Base-by-base conservation (phyloP, 2,888 invertebrate species). In the Amaurobius ferox region DNA sequence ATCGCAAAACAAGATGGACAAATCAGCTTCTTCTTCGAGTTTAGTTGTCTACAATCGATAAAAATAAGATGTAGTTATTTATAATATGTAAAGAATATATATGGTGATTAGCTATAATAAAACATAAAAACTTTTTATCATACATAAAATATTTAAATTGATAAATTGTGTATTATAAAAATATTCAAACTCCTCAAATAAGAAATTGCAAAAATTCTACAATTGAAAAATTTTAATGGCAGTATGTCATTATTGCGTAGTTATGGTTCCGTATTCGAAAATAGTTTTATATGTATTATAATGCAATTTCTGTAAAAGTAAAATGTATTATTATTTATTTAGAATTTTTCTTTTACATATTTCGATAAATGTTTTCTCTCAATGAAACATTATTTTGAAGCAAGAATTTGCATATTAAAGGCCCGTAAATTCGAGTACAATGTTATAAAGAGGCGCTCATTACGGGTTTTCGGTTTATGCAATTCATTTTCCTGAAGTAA, bases 191-290 rank as follows among this genome's bases (percentile, higher is more conserved):
- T n/a, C n/a, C n/a, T n/a, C n/a, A n/a, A n/a, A n/a, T n/a, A n/a
- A n/a, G n/a, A n/a, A n/a, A n/a, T n/a, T n/a, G n/a, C n/a, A n/a
- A n/a, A n/a, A n/a, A n/a, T n/a, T n/a, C n/a, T n/a, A n/a, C n/a
- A n/a, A n/a, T n/a, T n/a, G n/a, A n/a, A n/a, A n/a, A n/a, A n/a
- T n/a, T n/a, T n/a, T n/a, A n/a, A n/a, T n/a, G 68, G 68, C 68
- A 68, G 40, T 39, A 40, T 13, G 13, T 23, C 9, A 13, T 19
- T 16, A 23, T 68, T 68, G 40, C 40, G 30, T 62, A 70, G 28
- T 62, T 72, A 9, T 79, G 64, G 71, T 71, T 64, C 79, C 40
- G 40, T 40, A 29, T 79, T 79, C 64, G 64, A 79, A 79, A 66
- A 29, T 29, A 23, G 0, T 32, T 55, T 26, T 28, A 13, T 40